Evolutionary conservation across 2,113 vertebrate genomes (phyloP), one percentile per base, ranked within the genome.

Genomic region (Xyrauchen texanus): DNA sequence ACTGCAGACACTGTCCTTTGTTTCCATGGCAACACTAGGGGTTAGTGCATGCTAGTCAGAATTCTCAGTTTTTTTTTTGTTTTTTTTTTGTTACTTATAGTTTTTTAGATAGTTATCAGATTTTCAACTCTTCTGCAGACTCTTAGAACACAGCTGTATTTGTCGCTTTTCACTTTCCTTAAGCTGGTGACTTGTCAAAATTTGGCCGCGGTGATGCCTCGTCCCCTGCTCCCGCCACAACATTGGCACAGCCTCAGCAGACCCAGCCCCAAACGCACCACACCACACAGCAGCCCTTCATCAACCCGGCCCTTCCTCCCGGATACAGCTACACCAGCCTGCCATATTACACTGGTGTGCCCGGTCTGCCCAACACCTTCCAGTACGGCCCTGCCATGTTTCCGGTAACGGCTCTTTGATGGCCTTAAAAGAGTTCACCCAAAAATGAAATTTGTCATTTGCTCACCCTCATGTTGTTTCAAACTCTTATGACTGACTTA

Each of bases 241-340:
- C 96, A 7, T 85, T 98, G 91, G 95, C 97, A 5, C 97, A 98
- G 82, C 96, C 96, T 0, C 97, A 98, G 86, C 97, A 98, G 92
- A 98, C 93, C 90, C 97, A 98, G 90, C 96, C 93, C 0, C 97
- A 98, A 91, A 94, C 94, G 0, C 98, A 99, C 86, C 98, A 99
- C 89, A 95, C 95, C 85, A 93, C 96, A 0, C 98, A 99, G 93
- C 98, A 99, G 93, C 94, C 97, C 66, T 98, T 98, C 93, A 95
- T 98, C 74, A 98, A 97, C 88, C 96, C 98, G 0, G 96, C 95
- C 46, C 92, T 99, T 90, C 98, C 98, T 9, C 97, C 97, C 3
- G 98, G 98, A 87, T 99, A 99, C 94, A 99, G 97, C 91, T 99
- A 99, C 88, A 98, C 98, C 81, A 98, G 98, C 88, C 95, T 99